Conservation (phyloP, 1,140 invertebrate genomes). For the Thaumatotibia leucotreta region DNA sequence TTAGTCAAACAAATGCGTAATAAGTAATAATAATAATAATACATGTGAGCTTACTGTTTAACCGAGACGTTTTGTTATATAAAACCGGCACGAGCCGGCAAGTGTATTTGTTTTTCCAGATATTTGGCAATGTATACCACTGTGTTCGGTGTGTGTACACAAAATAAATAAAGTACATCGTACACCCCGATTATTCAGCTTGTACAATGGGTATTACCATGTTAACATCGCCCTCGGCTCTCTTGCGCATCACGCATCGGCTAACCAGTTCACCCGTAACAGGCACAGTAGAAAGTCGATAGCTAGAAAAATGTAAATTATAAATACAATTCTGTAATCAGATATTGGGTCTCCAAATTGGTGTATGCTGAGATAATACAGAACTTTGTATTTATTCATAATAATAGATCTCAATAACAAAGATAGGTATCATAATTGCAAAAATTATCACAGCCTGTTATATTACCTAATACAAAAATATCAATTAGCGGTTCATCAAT, state of each 20-base stretch:
- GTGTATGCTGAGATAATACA: background rate
- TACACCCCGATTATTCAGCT: no score
- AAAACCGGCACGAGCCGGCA: background rate
- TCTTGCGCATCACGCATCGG: background rate
- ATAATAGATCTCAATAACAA: background rate
- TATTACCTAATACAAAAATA: conserved; percentile 11
- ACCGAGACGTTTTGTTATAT: background rate
- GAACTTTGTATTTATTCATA: background rate
- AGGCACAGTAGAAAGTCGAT: conserved; percentile 3
- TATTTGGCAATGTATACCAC: background rate
- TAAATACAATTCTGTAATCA: background rate
- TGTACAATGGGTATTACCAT: no score
- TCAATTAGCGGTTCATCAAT: background rate
- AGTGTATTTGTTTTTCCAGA: background rate
- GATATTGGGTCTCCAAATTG: background rate
- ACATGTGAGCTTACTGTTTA: conserved; percentile 15
- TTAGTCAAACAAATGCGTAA: conserved; percentile 72
- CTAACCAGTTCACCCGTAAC: background rate
- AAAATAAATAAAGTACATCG: background rate
- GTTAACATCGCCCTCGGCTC: background rate
- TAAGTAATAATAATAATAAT: no score
- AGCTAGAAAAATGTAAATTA: background rate
- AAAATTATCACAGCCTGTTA: conserved; percentile 7
- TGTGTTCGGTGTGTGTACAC: background rate
- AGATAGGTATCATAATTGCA: background rate